These are phyloP conservation scores for Zele albiditarsus DNA, from an alignment of 2,888 invertebrate genomes.

Conservation along the genomic window DNA sequence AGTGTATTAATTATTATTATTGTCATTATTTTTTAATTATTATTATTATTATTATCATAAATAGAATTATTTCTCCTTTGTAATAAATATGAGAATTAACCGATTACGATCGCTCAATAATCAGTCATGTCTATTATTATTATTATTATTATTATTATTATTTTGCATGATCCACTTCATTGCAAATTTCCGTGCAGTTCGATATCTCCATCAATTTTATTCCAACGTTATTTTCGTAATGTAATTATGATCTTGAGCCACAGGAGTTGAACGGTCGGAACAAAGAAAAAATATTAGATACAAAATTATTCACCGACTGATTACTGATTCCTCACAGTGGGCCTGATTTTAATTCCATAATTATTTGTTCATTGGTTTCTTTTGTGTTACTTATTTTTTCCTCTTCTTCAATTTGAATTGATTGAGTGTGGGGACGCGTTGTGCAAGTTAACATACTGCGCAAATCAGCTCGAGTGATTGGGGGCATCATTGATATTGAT, in stretches of 20 bases:
- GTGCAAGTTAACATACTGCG: not conserved
- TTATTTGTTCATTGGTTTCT: not conserved
- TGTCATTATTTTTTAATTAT: conserved; percentile 33
- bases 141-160: not conserved
- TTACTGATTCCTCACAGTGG: not conserved
- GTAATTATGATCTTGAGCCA: too few species aligned
- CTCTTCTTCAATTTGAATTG: not conserved
- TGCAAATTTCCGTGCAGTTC: conserved; percentile 3
- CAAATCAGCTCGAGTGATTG: not conserved
- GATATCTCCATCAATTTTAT: not conserved
- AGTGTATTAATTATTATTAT: conserved; percentile 36
- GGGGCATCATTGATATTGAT: not conserved
- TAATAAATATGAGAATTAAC: conserved; percentile 37
- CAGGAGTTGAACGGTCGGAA: too few species aligned
- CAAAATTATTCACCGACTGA: not conserved
- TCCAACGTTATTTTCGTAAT: conserved; percentile 20
- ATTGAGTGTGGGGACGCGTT: not conserved
- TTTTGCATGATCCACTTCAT: not conserved
- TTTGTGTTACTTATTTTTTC: not conserved
- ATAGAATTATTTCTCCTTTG: conserved; percentile 26
- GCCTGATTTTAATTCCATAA: not conserved
- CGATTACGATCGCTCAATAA: conserved; percentile 25
- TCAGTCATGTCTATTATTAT: conserved; percentile 8
- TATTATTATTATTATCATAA: conserved; percentile 22
- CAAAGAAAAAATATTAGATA: not conserved